Evolutionary conservation across 2,888 invertebrate species (phyloP), one percentile per base, ranked within the genome.

Genomic region (Rhamphomyia laevipes): DNA sequence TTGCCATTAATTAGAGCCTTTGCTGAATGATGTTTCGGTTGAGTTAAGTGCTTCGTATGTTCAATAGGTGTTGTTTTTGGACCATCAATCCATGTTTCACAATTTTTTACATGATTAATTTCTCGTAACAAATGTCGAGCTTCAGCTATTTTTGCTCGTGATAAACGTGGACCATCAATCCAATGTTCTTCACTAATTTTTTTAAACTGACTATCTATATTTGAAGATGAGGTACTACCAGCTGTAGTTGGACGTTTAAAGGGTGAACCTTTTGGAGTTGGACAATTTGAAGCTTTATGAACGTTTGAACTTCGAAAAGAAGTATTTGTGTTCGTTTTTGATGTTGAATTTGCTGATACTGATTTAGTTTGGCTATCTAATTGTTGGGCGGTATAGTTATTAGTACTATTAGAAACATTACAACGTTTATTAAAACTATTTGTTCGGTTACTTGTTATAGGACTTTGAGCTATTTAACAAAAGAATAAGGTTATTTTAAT

Each of bases 71-170:
- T 72, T 59, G 86, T 84, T 77, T 88, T 84, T 2, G 95, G 95
- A 1, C 95, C 95, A 66, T 95, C 95, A 48, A 95, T 86, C 95
- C 95, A 95, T 3, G 90, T 91, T 71, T 94, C 95, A 42, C 84
- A 76, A 68, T 89, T 86, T 61, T 86, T 86, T 4, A 78, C 75
- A 64, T 86, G 78, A 59, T 75, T 81, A 2, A 84, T 77, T 68
- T 87, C 86, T 60, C 86, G 84, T 63, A 86, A 77, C 56, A 87
- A 75, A 63, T 86, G 86, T 43, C 88, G 73, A 0, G 85, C 88
- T 67, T 87, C 87, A 2, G 86, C 87, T 46, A 86, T 80, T 67
- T 84, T 86, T 16, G 82, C 85, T 62, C 84, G 83, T 1, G 86
- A 87, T 59, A 92, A 87, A 63, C 91, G 78, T 0, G 95, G 95